Conservation (phyloP, 2,113 vertebrate species). For the Zapornia atra region DNA sequence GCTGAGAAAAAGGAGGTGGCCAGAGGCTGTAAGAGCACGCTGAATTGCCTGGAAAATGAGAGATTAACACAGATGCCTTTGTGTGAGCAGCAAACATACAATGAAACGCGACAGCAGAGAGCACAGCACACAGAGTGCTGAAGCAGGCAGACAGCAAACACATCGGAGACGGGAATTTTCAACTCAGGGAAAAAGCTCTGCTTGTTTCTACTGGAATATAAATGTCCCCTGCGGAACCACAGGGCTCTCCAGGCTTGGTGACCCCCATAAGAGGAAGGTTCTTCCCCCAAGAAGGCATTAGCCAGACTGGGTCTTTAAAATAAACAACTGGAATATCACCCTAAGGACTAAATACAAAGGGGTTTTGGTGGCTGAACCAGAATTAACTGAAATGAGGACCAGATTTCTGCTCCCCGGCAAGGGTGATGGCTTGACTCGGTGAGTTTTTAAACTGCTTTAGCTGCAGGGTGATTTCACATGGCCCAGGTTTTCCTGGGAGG, state of each 20-base stretch:
- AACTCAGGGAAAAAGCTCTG: background rate
- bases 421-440: background rate
- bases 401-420: background rate
- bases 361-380: background rate
- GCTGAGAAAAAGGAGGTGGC: background rate
- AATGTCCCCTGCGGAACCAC: background rate
- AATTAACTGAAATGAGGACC: background rate
- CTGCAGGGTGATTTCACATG: background rate
- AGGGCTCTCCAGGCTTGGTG: background rate
- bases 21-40: background rate
- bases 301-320: background rate
- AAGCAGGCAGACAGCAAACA: background rate
- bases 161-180: accelerated
- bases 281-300: background rate
- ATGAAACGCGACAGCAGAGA: background rate
- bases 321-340: background rate
- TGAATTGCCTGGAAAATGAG: background rate
- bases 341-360: background rate
- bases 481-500: background rate
- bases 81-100: background rate
- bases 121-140: background rate
- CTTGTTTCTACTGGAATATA: background rate
- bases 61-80: background rate
- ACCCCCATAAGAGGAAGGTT: background rate
- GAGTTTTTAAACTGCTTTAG: background rate